Conservation (phyloP, 2,113 vertebrate species). For the Sinosuthora webbiana region DNA sequence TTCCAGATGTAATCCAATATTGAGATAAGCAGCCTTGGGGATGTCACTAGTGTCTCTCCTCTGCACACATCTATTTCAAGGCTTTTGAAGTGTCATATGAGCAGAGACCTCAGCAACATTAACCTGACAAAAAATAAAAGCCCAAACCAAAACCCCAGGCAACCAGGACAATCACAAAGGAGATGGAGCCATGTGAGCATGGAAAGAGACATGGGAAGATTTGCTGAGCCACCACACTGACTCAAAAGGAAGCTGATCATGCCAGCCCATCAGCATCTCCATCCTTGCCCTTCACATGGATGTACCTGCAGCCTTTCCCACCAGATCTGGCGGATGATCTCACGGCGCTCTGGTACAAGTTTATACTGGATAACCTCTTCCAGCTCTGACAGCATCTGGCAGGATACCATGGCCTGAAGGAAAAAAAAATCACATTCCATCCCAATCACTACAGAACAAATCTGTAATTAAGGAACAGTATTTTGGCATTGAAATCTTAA, state of each 20-base stretch:
- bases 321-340: constrained; percentile 98
- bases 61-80: background rate
- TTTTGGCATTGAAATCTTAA: background rate
- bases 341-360: constrained; percentile 94
- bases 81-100: background rate
- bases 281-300: background rate
- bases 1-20: background rate
- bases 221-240: background rate
- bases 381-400: constrained; percentile 98
- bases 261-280: background rate
- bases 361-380: constrained; percentile 99
- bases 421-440: constrained; percentile 71
- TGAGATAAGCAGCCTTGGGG: background rate
- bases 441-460: constrained; percentile 24
- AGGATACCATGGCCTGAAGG: constrained; percentile 95
- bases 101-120: background rate
- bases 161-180: background rate
- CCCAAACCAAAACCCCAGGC: background rate
- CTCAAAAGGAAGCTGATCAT: background rate
- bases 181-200: background rate
- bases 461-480: background rate
- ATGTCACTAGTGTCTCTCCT: background rate
- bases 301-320: constrained; percentile 97
- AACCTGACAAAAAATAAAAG: background rate
- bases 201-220: background rate